Evolutionary conservation across 2,113 vertebrate species (phyloP).

Genomic region (Trichomycterus rosablanca): DNA sequence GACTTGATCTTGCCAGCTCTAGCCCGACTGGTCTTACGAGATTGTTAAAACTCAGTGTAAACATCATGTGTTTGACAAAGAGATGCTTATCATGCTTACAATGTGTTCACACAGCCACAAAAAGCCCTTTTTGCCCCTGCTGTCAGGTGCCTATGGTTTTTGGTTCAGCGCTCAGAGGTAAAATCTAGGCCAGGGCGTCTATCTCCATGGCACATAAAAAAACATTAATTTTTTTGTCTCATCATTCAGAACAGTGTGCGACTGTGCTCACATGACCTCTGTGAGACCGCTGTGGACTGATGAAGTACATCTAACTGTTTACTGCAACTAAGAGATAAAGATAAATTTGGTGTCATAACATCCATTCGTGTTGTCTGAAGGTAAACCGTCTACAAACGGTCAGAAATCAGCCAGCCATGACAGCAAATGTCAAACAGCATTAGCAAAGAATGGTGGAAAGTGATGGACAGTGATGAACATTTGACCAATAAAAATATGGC

Average conservation of each 20-base stretch:
- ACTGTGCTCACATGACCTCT: no score
- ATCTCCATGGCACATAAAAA: constrained; percentile 11
- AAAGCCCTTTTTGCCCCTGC: not conserved
- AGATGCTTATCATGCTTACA: constrained; percentile 7
- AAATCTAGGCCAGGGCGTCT: constrained; percentile 17
- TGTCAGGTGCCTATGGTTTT: constrained; percentile 13
- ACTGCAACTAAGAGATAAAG: no score
- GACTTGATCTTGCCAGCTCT: not conserved
- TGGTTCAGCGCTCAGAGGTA: constrained; percentile 6
- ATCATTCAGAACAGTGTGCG: constrained; percentile 9
- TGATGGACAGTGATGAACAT: no score
- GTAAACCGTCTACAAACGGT: no score
- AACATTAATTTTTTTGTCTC: constrained; percentile 1
- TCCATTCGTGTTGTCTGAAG: no score
- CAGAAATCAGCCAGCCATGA: no score
- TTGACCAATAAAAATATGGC: no score
- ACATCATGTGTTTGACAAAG: constrained; percentile 2
- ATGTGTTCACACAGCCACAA: not conserved
- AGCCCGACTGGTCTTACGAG: constrained; percentile 17
- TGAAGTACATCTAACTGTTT: no score
- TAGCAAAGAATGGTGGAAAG: no score
- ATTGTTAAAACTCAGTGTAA: constrained; percentile 2
- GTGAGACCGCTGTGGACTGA: no score
- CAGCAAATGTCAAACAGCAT: no score
- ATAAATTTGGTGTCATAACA: no score